Evolutionary conservation across 2,797 vertebrate genomes (phyloP).

Genomic region (Pteronotus mesoamericanus): DNA sequence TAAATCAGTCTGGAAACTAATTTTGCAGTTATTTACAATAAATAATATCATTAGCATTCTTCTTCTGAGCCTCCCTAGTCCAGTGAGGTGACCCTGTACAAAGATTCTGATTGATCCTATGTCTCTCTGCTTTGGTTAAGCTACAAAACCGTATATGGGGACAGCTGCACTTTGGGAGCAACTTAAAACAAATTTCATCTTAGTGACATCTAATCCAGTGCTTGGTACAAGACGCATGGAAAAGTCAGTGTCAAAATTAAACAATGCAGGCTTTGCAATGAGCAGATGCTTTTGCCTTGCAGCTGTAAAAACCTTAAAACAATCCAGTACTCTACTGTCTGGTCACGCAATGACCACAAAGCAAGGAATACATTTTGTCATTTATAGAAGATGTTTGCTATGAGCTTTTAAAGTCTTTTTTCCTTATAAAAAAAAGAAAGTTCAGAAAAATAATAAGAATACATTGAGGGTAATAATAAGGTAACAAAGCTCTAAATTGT

Average conservation of each 20-base stretch:
- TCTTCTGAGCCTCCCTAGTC: conserved; percentile 72
- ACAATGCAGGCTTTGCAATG: conserved; percentile 97
- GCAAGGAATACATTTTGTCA: conserved; percentile 87
- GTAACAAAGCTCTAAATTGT: conserved; percentile 73
- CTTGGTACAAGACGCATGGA: conserved; percentile 85
- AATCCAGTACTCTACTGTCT: conserved; percentile 97
- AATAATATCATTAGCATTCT: conserved; percentile 80
- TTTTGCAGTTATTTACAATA: conserved; percentile 72
- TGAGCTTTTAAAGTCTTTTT: conserved; percentile 87
- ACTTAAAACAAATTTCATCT: conserved; percentile 87
- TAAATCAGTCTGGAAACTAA: conserved; percentile 67
- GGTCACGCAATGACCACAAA: conserved; percentile 95
- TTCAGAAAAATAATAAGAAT: conserved; percentile 79
- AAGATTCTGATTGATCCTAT: conserved; percentile 81
- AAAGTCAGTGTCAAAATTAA: conserved; percentile 91
- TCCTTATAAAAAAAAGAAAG: not conserved
- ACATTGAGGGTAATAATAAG: conserved; percentile 72
- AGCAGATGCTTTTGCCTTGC: conserved; percentile 98
- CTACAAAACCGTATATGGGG: conserved; percentile 78
- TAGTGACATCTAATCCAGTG: conserved; percentile 87
- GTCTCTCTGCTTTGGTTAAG: conserved; percentile 82
- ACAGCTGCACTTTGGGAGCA: conserved; percentile 86
- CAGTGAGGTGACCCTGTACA: conserved; percentile 76
- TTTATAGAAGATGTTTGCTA: conserved; percentile 93
- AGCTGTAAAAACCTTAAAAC: conserved; percentile 96